Percentiles rank a stretch among this genome's conserved stretches.
Conservation (phyloP, 2,888 invertebrate species). For the Rhamnusium bicolor region DNA sequence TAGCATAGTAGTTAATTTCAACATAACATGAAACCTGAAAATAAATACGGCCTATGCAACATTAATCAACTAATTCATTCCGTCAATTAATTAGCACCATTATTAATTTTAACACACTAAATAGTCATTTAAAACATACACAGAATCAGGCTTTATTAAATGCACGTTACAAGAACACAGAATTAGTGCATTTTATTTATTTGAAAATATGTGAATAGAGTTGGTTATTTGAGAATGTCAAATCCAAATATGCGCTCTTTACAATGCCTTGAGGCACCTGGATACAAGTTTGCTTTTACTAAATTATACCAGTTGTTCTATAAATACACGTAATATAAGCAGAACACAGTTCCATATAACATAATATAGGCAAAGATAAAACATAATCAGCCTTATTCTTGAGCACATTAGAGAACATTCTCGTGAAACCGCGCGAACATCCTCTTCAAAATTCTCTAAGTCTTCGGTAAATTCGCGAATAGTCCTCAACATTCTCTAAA, state of each 20-base stretch:
- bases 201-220: neutral
- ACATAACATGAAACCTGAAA: neutral
- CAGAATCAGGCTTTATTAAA: neutral
- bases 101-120: neutral
- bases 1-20: neutral
- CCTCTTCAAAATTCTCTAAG: too few species aligned
- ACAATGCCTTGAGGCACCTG: neutral
- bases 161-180: neutral
- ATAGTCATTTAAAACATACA: neutral
- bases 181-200: neutral
- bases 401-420: too few species aligned
- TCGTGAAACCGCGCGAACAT: too few species aligned
- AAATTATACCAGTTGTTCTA: neutral
- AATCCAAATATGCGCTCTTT: neutral
- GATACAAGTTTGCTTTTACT: neutral
- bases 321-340: too few species aligned
- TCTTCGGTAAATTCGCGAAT: too few species aligned
- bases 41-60: neutral
- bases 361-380: too few species aligned
- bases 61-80: neutral
- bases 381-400: too few species aligned
- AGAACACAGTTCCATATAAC: too few species aligned
- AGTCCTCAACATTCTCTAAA: too few species aligned
- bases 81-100: neutral
- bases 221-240: too few species aligned